A percentile compares a stretch with the other conserved stretches of the same genome.
phyloP scores from a whole-genome alignment of 2,888 invertebrate species.

The Rhogogaster chlorosoma region DNA sequence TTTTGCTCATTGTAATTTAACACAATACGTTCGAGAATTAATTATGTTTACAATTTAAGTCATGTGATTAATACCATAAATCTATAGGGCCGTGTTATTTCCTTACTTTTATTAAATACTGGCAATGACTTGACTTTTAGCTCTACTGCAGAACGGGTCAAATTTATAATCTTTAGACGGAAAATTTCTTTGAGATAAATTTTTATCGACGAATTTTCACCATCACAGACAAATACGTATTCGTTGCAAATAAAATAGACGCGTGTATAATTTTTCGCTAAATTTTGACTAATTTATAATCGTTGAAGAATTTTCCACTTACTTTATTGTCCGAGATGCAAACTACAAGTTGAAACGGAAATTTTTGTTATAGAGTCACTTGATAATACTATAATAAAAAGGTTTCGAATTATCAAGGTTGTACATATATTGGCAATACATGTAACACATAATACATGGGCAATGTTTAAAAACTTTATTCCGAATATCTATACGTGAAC shows the following conservation, averaged over 20 bases:
- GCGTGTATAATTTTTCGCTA: neutral
- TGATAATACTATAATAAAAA: neutral
- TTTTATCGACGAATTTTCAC: neutral
- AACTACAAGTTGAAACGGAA: neutral
- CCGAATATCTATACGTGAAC: neutral
- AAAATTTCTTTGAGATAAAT: neutral
- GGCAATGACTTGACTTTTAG: neutral
- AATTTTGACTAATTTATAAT: neutral
- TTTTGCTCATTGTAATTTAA: slow-evolving; percentile 17
- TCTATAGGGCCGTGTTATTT: neutral
- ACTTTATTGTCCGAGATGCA: neutral
- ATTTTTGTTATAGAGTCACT: neutral
- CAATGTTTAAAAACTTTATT: neutral
- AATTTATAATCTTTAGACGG: neutral
- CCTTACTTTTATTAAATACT: neutral
- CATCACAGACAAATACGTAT: neutral
- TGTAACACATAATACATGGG: neutral
- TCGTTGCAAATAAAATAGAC: neutral
- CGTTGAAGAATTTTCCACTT: neutral
- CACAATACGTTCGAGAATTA: neutral
- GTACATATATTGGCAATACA: too few relatives aligned
- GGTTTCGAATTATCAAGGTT: neutral
- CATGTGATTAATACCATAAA: neutral
- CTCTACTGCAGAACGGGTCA: neutral
- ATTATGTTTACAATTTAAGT: slow-evolving; percentile 5